Percentiles rank a stretch among this genome's conserved stretches.
phyloP scores from a whole-genome alignment of 2,113 vertebrate species.

The Felis catus region F.catus_Fca126_mat1.0 CM031420.1:83798001-83798500 shows the following conservation, averaged over 20 bases:
- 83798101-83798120: slow-evolving; percentile 94
- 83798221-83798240: slow-evolving; percentile 86
- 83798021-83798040: slow-evolving; percentile 89
- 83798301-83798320: neutral
- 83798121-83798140: slow-evolving; percentile 92
- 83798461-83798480: neutral
- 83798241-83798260: neutral
- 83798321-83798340: neutral
- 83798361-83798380: neutral
- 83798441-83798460: neutral
- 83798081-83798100: slow-evolving; percentile 97
- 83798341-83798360: neutral
- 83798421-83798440: neutral
- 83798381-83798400: neutral
- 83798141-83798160: slow-evolving; percentile 89
- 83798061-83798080: slow-evolving; percentile 96
- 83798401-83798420: neutral
- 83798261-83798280: neutral
- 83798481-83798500: neutral
- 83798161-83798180: slow-evolving; percentile 89
- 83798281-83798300: neutral
- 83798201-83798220: slow-evolving; percentile 89
- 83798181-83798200: slow-evolving; percentile 94
- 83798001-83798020: slow-evolving; percentile 20
- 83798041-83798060: slow-evolving; percentile 96